Percentiles rank a stretch among this genome's conserved stretches.
Conservation (phyloP, 1,140 invertebrate genomes). For the Ridgeia piscesae region DNA sequence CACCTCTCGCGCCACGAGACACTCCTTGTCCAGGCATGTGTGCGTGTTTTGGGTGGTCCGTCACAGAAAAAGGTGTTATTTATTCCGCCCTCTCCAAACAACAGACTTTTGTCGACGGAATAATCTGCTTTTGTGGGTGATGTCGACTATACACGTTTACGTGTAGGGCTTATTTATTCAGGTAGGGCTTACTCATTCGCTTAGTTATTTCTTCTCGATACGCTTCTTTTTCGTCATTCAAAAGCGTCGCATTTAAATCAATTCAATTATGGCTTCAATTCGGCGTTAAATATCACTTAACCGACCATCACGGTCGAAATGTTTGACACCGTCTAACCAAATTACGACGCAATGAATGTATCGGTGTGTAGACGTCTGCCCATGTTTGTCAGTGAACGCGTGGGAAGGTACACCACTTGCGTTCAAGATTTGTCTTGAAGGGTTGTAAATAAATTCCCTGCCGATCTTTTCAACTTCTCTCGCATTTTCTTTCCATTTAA, state of each 20-base stretch:
- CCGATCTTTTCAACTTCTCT: too few species aligned
- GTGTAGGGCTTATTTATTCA: background rate
- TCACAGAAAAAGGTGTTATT: background rate
- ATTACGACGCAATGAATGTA: background rate
- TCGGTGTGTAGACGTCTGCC: background rate
- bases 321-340: background rate
- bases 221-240: background rate
- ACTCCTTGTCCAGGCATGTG: background rate
- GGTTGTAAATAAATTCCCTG: too few species aligned
- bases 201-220: background rate
- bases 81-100: background rate
- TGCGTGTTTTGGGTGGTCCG: background rate
- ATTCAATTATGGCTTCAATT: background rate
- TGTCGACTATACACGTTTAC: background rate
- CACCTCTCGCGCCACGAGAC: background rate
- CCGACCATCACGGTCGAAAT: background rate
- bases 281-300: background rate
- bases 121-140: background rate
- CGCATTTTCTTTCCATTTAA: too few species aligned
- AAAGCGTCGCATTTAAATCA: background rate
- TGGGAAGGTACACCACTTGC: too few species aligned
- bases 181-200: background rate
- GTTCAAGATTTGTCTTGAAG: background rate
- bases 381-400: background rate
- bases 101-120: background rate